Base-by-base conservation (phyloP, 2,113 vertebrate species). In the Podilymbus podiceps region DNA sequence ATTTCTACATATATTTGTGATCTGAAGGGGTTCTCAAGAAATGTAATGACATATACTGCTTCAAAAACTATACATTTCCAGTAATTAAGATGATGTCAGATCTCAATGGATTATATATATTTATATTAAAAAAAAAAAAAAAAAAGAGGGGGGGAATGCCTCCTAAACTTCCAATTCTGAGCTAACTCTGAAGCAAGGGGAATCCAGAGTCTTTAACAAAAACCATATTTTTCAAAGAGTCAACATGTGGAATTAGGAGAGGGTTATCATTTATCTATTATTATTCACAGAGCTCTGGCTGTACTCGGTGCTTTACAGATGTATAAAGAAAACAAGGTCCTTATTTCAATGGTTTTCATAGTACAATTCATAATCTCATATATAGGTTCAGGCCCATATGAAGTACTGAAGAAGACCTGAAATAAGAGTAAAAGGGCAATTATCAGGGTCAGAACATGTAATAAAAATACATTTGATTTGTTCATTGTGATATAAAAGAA, bases 181-280 rank as follows among this genome's bases (percentile, higher is more conserved):
- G 40, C 82, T 93, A 96, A 78, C 52, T 75, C 63, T 64, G 76
- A 93, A 88, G 72, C 33, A 74, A 90, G 21, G 21, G 46, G 63
- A 90, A 89, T 77, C 94, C 72, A 74, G 62, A 89, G 56, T n/a
- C 63, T 38, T 86, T 94, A 97, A 94, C 60, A 89, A 91, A 96
- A 91, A 28, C 0, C 74, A 46, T 55, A 80, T 85, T 90, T 96
- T 91, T 86, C 52, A 68, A 91, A 91, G 69, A 94, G 69, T 77
- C 59, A 89, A 53, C 89, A 95, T 58, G 84, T 96, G 79, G 82
- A 88, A 91, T 71, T 82, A 91, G 69, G 74, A 95, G 55, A 96
- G 71, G 46, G 28, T 96, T 96, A 96, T 96, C 81, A 76, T 94
- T 88, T 46, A 82, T 58, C 30, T 82, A 14, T 93, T 95, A 87